phyloP scores from a whole-genome alignment of 2,797 vertebrate species.

The Microcaecilia unicolor region DNA sequence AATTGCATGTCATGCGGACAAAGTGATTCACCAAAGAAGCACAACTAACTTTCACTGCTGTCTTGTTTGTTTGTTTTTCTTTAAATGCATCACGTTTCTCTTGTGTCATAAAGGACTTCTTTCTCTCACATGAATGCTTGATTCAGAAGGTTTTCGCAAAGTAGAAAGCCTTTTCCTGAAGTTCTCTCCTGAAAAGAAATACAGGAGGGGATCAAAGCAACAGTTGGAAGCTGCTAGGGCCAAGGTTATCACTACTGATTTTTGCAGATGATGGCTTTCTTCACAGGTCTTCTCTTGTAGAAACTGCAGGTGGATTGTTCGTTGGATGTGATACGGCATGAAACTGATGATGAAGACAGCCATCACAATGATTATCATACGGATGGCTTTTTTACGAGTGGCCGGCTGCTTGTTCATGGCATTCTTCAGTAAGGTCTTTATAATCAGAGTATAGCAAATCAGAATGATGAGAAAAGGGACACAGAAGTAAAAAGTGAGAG shows the following conservation, averaged over 20 bases:
- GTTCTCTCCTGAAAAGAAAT: slow-evolving; percentile 87
- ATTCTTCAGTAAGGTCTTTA: slow-evolving; percentile 64
- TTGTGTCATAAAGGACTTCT: slow-evolving; percentile 27
- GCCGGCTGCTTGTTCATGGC: slow-evolving; percentile 50
- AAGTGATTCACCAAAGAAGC: too few species aligned
- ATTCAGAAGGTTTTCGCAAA: slow-evolving; percentile 46
- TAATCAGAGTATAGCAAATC: slow-evolving; percentile 79
- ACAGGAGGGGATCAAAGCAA: slow-evolving; percentile 88
- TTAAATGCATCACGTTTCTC: slow-evolving; percentile 31
- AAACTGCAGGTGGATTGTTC: slow-evolving; percentile 69
- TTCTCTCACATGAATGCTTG: slow-evolving; percentile 44
- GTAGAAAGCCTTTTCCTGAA: slow-evolving; percentile 74
- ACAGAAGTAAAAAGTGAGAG: slow-evolving; percentile 72
- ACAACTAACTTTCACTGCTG: neutral
- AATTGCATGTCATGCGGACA: too few species aligned
- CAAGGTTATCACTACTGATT: slow-evolving; percentile 80
- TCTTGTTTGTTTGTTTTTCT: slow-evolving; percentile 3
- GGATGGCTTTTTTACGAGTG: slow-evolving; percentile 64
- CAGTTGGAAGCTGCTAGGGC: slow-evolving; percentile 83
- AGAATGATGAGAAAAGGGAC: slow-evolving; percentile 78
- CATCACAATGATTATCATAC: slow-evolving; percentile 83
- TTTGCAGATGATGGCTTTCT: slow-evolving; percentile 66
- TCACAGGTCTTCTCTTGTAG: slow-evolving; percentile 41
- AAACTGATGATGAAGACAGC: slow-evolving; percentile 82
- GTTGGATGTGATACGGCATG: slow-evolving; percentile 85